phyloP scores from a whole-genome alignment of 2,888 invertebrate genomes.

The Dolichomitus sp. region DNA sequence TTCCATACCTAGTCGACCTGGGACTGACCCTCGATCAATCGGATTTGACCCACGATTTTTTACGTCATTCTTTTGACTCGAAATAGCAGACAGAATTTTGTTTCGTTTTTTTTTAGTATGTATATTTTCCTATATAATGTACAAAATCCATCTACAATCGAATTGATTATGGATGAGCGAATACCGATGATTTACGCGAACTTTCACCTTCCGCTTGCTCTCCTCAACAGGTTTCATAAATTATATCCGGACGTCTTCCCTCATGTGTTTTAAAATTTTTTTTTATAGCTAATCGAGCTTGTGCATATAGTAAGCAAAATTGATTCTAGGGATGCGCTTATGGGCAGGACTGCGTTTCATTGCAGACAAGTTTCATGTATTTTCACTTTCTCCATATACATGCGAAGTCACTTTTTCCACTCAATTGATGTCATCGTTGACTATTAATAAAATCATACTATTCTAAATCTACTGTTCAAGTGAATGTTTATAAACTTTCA shows the following conservation, averaged over 20 bases:
- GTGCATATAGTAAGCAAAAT: constrained; percentile 19
- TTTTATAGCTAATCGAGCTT: not conserved
- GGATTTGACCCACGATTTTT: no score
- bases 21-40: no score
- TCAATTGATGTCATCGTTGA: not conserved
- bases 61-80: no score
- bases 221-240: constrained; percentile 48
- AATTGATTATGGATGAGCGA: constrained; percentile 49
- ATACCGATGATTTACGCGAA: constrained; percentile 66
- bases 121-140: constrained; percentile 2
- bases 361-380: constrained; percentile 37
- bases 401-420: not conserved
- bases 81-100: no score
- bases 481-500: not conserved
- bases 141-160: constrained; percentile 26
- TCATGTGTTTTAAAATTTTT: constrained; percentile 4
- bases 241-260: constrained; percentile 15
- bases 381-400: constrained; percentile 55
- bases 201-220: constrained; percentile 77
- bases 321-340: constrained; percentile 52
- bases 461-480: not conserved
- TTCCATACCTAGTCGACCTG: no score
- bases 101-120: not conserved
- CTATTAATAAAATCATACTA: not conserved
- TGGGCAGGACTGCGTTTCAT: constrained; percentile 24